Evolutionary conservation across 2,888 invertebrate species (phyloP).

Genomic region (Ctenicera cuprea): DNA sequence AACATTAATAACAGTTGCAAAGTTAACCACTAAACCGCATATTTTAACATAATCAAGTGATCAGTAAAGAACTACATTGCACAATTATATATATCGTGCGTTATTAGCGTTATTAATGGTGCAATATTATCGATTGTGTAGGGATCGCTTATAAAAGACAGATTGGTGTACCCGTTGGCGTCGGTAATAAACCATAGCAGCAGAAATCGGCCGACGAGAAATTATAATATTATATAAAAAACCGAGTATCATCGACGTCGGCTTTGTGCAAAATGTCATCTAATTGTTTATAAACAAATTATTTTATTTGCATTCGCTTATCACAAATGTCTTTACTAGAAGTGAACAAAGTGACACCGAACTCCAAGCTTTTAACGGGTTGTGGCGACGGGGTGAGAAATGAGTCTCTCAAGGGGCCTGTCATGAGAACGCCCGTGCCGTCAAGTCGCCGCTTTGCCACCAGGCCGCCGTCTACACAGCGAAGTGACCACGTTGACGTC

Average conservation of each 20-base stretch:
- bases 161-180: too few species aligned
- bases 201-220: too few species aligned
- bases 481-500: conserved; percentile 16
- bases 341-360: conserved; percentile 27
- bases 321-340: conserved; percentile 43
- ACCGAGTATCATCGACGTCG: neutral
- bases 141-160: too few species aligned
- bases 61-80: too few species aligned
- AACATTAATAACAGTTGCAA: too few species aligned
- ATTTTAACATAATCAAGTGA: too few species aligned
- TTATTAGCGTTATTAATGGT: too few species aligned
- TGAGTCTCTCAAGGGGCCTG: conserved; percentile 2
- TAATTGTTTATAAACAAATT: conserved; percentile 45
- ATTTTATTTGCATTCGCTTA: conserved; percentile 19
- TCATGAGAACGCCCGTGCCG: conserved; percentile 32
- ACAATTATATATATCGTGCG: too few species aligned
- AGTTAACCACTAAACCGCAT: too few species aligned
- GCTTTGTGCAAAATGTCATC: conserved; percentile 28
- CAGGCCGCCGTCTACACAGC: conserved; percentile 25
- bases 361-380: conserved; percentile 33
- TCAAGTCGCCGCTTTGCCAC: conserved; percentile 47
- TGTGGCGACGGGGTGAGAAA: conserved; percentile 43
- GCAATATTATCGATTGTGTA: too few species aligned
- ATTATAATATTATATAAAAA: too few species aligned
- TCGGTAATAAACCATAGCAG: too few species aligned